A percentile compares a stretch with the other conserved stretches of the same genome.
These are phyloP conservation scores for Pagrus major DNA, from an alignment of 2,113 vertebrate species.

Conservation along the genomic window DNA sequence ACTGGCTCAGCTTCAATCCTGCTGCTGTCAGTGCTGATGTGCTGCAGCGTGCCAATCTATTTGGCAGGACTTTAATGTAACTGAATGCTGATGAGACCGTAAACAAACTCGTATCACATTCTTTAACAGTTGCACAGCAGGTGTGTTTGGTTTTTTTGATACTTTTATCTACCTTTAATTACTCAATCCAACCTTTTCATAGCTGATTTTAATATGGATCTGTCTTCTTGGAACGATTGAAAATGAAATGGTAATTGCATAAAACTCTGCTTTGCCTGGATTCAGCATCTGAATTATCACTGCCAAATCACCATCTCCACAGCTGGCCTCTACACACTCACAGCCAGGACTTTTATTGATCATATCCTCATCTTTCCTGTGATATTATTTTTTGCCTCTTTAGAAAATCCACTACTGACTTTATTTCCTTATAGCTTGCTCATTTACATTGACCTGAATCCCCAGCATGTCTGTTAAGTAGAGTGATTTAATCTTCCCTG, in stretches of 20 bases:
- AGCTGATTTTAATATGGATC: neutral
- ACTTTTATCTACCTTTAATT: neutral
- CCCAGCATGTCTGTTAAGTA: slow-evolving; percentile 66
- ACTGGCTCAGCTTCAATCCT: slow-evolving; percentile 33
- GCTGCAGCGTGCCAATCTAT: slow-evolving; percentile 46
- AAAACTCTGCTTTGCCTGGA: neutral
- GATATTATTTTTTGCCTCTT: slow-evolving; percentile 29
- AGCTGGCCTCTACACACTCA: neutral
- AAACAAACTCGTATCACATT: slow-evolving; percentile 5
- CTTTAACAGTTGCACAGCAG: neutral
- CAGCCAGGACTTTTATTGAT: slow-evolving; percentile 43
- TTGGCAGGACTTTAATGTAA: slow-evolving; percentile 52
- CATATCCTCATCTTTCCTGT: slow-evolving; percentile 9
- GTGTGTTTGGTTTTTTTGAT: neutral
- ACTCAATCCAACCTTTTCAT: slow-evolving; percentile 3
- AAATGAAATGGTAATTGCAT: slow-evolving; percentile 13
- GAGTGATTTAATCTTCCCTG: slow-evolving; percentile 78
- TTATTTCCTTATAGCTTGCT: slow-evolving; percentile 57
- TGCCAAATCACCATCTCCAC: neutral
- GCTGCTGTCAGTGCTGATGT: slow-evolving; percentile 31
- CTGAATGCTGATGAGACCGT: slow-evolving; percentile 21
- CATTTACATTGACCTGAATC: slow-evolving; percentile 79
- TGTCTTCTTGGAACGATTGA: slow-evolving; percentile 7
- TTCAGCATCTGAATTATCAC: slow-evolving; percentile 9
- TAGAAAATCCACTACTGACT: slow-evolving; percentile 57